Evolutionary conservation across 2,888 invertebrate species (phyloP).

Genomic region (Epinotia bilunana): DNA sequence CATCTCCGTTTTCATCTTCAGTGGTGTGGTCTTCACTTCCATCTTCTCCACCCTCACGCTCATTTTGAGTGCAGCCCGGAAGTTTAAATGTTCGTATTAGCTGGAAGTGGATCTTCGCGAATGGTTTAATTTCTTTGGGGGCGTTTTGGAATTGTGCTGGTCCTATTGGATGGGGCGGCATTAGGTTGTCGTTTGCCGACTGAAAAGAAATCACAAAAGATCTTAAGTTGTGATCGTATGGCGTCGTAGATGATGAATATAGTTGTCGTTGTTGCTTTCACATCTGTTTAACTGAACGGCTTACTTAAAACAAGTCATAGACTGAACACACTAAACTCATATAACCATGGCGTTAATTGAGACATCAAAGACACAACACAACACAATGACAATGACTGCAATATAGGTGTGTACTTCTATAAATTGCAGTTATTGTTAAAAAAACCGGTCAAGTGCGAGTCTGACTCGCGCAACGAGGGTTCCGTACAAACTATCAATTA

Average conservation of each 20-base stretch:
- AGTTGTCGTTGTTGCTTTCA: background rate
- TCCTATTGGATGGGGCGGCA: slow-evolving; percentile 72
- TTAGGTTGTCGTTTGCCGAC: slow-evolving; percentile 75
- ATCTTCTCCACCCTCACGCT: slow-evolving; percentile 22
- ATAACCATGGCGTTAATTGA: too few species aligned
- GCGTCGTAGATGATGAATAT: background rate
- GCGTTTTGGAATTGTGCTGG: slow-evolving; percentile 56
- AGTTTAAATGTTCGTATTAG: slow-evolving; percentile 68
- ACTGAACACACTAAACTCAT: too few species aligned
- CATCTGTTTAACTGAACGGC: too few species aligned
- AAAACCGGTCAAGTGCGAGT: too few species aligned
- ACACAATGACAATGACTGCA: too few species aligned
- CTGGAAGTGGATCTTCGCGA: slow-evolving; percentile 67
- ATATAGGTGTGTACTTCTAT: too few species aligned
- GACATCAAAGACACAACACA: too few species aligned
- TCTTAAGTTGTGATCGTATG: background rate
- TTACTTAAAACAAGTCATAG: too few species aligned
- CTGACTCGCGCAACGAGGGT: too few species aligned
- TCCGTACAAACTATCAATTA: too few species aligned
- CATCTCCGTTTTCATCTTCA: background rate
- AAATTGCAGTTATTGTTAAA: too few species aligned
- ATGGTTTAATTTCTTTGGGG: slow-evolving; percentile 65
- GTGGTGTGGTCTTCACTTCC: background rate
- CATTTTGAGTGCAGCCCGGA: slow-evolving; percentile 54
- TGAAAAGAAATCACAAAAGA: slow-evolving; percentile 48